These are phyloP conservation scores for Acanthurus leucopareius DNA, from an alignment of 2,797 vertebrate genomes.

Conservation along the genomic window DNA sequence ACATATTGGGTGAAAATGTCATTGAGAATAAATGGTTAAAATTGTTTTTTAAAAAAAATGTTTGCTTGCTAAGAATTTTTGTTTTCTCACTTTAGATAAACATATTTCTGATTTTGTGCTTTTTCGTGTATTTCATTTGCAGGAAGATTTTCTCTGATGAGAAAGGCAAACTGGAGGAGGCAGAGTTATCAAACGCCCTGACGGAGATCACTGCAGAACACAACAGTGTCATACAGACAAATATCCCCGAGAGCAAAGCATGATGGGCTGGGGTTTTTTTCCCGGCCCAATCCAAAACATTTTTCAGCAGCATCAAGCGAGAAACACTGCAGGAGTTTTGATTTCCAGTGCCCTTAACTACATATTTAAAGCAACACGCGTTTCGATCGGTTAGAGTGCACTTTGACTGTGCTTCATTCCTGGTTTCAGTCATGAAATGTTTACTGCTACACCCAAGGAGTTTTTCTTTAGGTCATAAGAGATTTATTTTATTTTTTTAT, in stretches of 20 bases:
- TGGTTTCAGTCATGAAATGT: constrained; percentile 64
- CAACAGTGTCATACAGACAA: constrained; percentile 93
- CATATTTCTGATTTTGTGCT: constrained; percentile 46
- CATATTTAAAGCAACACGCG: constrained; percentile 81
- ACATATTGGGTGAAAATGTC: constrained; percentile 79
- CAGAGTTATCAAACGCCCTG: constrained; percentile 87
- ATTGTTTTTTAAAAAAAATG: constrained; percentile 36
- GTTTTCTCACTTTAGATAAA: background rate
- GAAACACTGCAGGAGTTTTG: constrained; percentile 83
- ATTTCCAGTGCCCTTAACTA: constrained; percentile 96
- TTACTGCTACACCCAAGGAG: constrained; percentile 60
- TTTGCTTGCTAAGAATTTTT: constrained; percentile 44
- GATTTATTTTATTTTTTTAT: constrained; percentile 82
- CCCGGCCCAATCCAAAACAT: constrained; percentile 80
- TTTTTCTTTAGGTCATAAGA: constrained; percentile 77
- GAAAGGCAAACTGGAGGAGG: constrained; percentile 86
- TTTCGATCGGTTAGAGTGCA: constrained; percentile 85
- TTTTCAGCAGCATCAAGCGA: constrained; percentile 76
- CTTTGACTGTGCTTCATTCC: constrained; percentile 84
- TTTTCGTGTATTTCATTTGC: constrained; percentile 46
- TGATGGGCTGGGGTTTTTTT: constrained; percentile 85
- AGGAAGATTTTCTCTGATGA: constrained; percentile 92
- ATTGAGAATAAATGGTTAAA: constrained; percentile 66
- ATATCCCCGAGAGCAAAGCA: constrained; percentile 92
- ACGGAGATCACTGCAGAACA: constrained; percentile 90